Evolutionary conservation across 2,113 vertebrate genomes (phyloP).

Genomic region (Oxyruncus cristatus): DNA sequence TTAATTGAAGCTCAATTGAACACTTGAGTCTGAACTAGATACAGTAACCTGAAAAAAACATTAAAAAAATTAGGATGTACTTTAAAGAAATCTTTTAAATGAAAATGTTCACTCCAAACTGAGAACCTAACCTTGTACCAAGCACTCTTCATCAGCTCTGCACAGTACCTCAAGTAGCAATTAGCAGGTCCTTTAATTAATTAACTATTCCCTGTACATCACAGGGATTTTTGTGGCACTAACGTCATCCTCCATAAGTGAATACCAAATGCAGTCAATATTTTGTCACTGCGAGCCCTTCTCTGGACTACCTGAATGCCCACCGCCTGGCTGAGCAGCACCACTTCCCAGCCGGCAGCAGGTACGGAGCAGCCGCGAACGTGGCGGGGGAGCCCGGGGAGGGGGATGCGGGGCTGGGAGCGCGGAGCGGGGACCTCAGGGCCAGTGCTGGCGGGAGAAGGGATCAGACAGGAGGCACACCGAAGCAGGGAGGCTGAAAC

Average conservation of each 20-base stretch:
- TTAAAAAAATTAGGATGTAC: conserved; percentile 67
- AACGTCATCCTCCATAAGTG: conserved; percentile 71
- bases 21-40: conserved; percentile 69
- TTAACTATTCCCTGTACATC: conserved; percentile 75
- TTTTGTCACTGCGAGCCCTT: conserved; percentile 71
- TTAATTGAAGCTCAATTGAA: conserved; percentile 79
- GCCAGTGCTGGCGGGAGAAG: no score
- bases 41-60: conserved; percentile 64
- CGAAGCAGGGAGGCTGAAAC: no score
- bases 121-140: conserved; percentile 72
- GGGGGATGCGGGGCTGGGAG: no score
- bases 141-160: conserved; percentile 70
- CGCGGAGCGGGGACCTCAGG: no score
- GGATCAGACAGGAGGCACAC: no score
- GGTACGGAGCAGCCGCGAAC: conserved; percentile 7
- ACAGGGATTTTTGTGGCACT: conserved; percentile 73
- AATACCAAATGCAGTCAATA: conserved; percentile 74
- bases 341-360: background rate
- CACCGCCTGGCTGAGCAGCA: background rate
- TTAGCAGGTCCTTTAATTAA: conserved; percentile 82
- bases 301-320: conserved; percentile 56
- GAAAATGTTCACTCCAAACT: conserved; percentile 63
- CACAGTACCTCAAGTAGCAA: conserved; percentile 76
- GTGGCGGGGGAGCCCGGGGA: background rate
- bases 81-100: conserved; percentile 73